These are phyloP conservation scores for Cardiocondyla obscurior DNA, from an alignment of 1,140 invertebrate genomes.

Conservation along the genomic window DNA sequence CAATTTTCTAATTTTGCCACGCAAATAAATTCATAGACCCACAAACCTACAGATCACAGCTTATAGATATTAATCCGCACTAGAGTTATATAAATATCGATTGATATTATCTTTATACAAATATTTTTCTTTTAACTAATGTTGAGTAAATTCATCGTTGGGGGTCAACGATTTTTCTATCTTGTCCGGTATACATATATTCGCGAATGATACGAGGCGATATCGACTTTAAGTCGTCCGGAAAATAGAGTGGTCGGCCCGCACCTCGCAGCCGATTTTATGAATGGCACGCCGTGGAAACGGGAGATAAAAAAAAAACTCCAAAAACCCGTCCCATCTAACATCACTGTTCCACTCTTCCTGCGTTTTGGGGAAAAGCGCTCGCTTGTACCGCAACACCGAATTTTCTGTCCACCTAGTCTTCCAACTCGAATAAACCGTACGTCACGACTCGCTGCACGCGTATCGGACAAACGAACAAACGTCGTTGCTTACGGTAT, in stretches of 20 bases:
- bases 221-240: constrained; percentile 52
- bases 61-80: not conserved
- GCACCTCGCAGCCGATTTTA: constrained; percentile 34
- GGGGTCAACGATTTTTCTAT: constrained; percentile 22
- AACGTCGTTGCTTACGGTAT: constrained; percentile 15
- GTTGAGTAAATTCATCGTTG: not conserved
- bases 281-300: constrained; percentile 39
- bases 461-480: constrained; percentile 45
- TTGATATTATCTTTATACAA: not conserved
- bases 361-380: not conserved
- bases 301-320: constrained; percentile 14
- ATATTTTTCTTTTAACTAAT: not conserved
- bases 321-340: not conserved
- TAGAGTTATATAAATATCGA: not conserved
- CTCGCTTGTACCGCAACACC: not conserved
- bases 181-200: constrained; percentile 11
- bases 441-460: constrained; percentile 25
- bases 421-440: constrained; percentile 28
- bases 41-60: not conserved
- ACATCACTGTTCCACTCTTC: not conserved
- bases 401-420: constrained; percentile 15
- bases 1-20: constrained; percentile 49
- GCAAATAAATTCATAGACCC: constrained; percentile 12
- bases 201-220: constrained; percentile 29
- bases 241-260: constrained; percentile 40